Evolutionary conservation across 2,113 vertebrate species (phyloP).

Genomic region (Nymphicus hollandicus): DNA sequence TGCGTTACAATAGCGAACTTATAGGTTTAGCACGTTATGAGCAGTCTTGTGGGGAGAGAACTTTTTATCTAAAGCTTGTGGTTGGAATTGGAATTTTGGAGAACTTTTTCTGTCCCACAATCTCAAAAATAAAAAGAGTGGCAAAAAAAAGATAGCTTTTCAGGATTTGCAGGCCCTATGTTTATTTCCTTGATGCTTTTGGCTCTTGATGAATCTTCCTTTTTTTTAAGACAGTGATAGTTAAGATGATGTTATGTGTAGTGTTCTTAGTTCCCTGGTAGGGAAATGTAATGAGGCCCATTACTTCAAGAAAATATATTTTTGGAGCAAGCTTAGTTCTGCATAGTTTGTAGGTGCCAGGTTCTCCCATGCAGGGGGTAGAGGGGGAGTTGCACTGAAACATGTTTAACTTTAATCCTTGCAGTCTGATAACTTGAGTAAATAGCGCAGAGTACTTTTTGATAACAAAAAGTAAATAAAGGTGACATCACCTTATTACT

Average conservation of each 20-base stretch:
- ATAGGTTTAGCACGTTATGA: not conserved
- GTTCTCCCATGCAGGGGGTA: not conserved
- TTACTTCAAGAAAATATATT: not conserved
- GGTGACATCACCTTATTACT: not conserved
- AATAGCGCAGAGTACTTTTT: not conserved
- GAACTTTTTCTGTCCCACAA: not conserved
- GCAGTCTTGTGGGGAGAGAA: not conserved
- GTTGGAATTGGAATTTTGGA: not conserved
- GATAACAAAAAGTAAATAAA: not conserved
- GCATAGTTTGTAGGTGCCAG: not conserved
- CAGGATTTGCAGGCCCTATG: rapidly evolving
- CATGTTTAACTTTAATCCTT: not conserved
- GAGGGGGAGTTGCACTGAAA: not conserved
- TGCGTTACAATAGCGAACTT: not conserved
- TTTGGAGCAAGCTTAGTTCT: not conserved
- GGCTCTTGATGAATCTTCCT: not conserved
- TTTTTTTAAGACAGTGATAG: not conserved
- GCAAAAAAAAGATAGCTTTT: not conserved
- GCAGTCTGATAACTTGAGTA: not conserved
- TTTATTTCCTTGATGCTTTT: not conserved
- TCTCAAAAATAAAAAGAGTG: not conserved
- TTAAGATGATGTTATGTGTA: not conserved
- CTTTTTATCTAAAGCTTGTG: not conserved
- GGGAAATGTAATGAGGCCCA: not conserved
- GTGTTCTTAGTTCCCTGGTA: not conserved